Evolutionary conservation across 1,140 invertebrate genomes (phyloP), one percentile per base, ranked within the genome.

Genomic region (Megathymus violae): DNA sequence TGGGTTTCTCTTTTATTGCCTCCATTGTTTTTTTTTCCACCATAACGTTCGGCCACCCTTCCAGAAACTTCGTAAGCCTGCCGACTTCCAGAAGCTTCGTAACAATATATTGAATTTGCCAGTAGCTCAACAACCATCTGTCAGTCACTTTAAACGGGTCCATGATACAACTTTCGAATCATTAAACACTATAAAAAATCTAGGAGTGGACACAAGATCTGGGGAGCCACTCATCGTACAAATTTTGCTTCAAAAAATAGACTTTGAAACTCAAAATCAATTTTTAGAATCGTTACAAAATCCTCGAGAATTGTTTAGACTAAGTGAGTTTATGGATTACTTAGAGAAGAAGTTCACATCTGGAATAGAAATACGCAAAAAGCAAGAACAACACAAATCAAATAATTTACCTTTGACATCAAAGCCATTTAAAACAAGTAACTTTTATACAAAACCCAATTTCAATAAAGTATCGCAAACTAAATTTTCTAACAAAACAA

Each of bases 401-500:
- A 31, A 3, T 31, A 31, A 31, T 31, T 31, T 31, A 1, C 1
- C 27, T 31, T 31, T 31, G 7, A 31, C 27, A 9, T 31, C 27
- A 9, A 31, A 31, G 7, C 27, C 27, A 3, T 31, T 31, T 31
- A 31, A 31, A 31, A 9, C 9, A 7, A 31, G 9, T 10, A 31
- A 31, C 7, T 31, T 31, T 31, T 31, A 31, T 31, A 5, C 27
- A 4, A 44, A 44, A 44, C n/a, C 41, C 7, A 44, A 22, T 11
- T 44, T 19, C 10, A 17, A n/a, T 44, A 44, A 44, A 19, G 9
- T 7, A 19, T 19, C 16, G 10, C 41, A 44, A 44, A 0, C 0
- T n/a, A 44, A 44, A 44, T 19, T 44, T 44, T 44, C 41, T 10
- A 44, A 22, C 41, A 44, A 44, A 44, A 44, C 41, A 44, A 44